Evolutionary conservation across 2,113 vertebrate genomes (phyloP), one percentile per base, ranked within the genome.

Genomic region (Apeltes quadracus): DNA sequence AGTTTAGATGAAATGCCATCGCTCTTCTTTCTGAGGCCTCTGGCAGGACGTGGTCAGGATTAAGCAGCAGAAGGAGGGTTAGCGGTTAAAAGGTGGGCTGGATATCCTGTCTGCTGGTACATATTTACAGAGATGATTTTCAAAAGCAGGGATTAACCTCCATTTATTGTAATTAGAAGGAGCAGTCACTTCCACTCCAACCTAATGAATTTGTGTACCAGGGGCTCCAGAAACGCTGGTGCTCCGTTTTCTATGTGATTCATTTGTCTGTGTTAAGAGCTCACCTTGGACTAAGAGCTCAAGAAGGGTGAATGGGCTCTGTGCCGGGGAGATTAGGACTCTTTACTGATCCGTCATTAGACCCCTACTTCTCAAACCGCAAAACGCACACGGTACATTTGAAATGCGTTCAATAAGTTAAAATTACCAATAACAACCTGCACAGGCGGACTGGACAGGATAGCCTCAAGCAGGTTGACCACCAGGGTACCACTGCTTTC

Each of bases 131-230:
- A 84, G 64, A 75, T 68, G 75, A 85, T 67, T 11, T 25, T 13
- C n/a, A 20, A 88, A 90, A 89, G 81, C 83, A 86, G 65, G 86
- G 91, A 87, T 92, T 90, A 91, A 91, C 87, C 90, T 83, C 84
- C 75, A 88, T 90, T 87, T 70, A 75, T 81, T 83, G 69, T 89
- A 90, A 92, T 89, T 89, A 91, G 82, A 92, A 72, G 65, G 66
- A 82, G 73, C 79, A 74, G 76, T 77, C 77, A 76, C 74, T 76
- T 77, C 61, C 78, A 56, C 72, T 82, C 69, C 43, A 79, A 68
- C 64, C 81, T 80, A 79, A 69, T 83, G 72, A 75, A 84, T 84
- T 58, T 86, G 61, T 85, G 68, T 78, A 76, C 44, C 44, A 23
- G 61, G 34, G 55, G 38, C 63, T 63, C 20, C 20, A 38, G 23